Evolutionary conservation across 1,140 invertebrate species (phyloP).

Genomic region (Brachionus sp.): DNA sequence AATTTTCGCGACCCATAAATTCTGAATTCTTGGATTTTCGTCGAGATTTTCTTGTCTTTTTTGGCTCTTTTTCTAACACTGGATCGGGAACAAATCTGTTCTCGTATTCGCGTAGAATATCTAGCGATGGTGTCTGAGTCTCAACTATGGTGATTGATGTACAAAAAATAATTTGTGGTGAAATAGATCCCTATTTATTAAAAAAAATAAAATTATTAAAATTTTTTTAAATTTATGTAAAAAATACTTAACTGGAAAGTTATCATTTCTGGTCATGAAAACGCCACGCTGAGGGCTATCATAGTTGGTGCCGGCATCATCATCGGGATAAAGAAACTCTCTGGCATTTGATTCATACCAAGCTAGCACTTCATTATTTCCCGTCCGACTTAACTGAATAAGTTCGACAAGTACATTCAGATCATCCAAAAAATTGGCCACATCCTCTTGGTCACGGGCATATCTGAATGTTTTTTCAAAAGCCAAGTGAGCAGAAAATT

Average conservation of each 20-base stretch:
- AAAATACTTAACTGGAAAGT: conserved; percentile 52
- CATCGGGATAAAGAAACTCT: conserved; percentile 56
- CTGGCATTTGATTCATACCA: conserved; percentile 53
- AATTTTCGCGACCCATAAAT: neutral
- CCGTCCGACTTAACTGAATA: conserved; percentile 50
- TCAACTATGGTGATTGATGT: neutral
- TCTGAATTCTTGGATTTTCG: neutral
- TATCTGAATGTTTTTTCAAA: conserved; percentile 53
- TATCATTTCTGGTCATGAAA: conserved; percentile 52
- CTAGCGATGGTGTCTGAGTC: conserved; percentile 16
- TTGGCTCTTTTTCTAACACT: neutral
- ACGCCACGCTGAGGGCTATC: conserved; percentile 52
- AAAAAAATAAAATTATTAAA: neutral
- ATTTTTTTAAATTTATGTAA: conserved; percentile 40
- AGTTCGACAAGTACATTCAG: conserved; percentile 55
- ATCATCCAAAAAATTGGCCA: conserved; percentile 50
- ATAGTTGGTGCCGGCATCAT: conserved; percentile 51
- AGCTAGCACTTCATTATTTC: conserved; percentile 48
- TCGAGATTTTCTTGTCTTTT: neutral
- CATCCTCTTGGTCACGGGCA: conserved; percentile 7
- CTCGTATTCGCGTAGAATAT: conserved; percentile 34
- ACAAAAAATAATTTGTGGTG: conserved; percentile 43
- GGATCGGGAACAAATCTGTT: conserved; percentile 15
- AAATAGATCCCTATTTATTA: neutral
- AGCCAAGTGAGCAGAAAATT: conserved; percentile 53